These are phyloP conservation scores for Microtus ochrogaster DNA, from an alignment of 2,113 vertebrate genomes.

Conservation along the genomic window DNA sequence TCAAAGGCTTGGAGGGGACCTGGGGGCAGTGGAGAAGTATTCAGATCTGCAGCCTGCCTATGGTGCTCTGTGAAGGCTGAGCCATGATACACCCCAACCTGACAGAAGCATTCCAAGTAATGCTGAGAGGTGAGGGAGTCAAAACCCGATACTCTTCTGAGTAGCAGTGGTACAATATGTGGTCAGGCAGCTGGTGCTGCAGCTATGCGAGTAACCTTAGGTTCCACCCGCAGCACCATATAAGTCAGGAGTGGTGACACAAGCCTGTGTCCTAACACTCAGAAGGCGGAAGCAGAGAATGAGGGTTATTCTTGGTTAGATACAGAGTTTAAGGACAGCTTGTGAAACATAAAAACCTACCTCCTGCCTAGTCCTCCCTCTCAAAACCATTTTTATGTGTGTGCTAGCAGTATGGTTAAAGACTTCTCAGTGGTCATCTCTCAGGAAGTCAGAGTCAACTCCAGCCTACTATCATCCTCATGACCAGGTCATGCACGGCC, in stretches of 20 bases:
- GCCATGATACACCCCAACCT: background rate
- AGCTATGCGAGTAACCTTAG: background rate
- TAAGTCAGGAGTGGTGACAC: background rate
- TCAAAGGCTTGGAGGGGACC: background rate
- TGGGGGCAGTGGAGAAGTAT: accelerated
- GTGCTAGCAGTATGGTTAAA: background rate
- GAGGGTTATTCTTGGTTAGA: background rate
- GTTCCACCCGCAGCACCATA: background rate
- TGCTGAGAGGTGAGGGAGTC: background rate
- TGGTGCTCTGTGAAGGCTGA: accelerated
- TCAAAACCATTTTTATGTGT: background rate
- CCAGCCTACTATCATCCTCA: too few relatives aligned
- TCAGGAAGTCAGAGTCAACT: background rate
- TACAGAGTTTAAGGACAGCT: background rate
- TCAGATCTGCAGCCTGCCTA: background rate
- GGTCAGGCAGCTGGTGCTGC: background rate
- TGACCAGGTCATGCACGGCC: background rate
- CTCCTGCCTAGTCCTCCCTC: background rate
- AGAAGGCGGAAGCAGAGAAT: background rate
- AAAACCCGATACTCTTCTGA: background rate
- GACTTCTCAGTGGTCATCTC: background rate
- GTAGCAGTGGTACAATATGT: too few relatives aligned
- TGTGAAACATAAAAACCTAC: background rate
- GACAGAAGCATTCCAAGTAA: background rate
- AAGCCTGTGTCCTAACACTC: background rate